phyloP scores from a whole-genome alignment of 2,888 invertebrate species.

The Lampropteryx suffumata region DNA sequence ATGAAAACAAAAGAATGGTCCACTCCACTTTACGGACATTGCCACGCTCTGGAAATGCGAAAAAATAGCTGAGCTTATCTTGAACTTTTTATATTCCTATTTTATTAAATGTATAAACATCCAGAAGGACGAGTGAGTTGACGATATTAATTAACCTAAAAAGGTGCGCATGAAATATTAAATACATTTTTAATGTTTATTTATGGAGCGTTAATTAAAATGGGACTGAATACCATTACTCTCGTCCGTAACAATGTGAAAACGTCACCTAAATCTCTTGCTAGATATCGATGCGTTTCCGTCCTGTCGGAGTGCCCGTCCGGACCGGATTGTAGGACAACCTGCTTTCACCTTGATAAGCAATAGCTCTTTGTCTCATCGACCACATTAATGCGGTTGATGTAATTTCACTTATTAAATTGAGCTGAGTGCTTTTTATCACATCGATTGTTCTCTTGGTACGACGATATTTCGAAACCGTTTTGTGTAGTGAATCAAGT shows the following conservation, averaged over 20 bases:
- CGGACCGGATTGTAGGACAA: constrained; percentile 35
- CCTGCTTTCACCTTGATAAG: constrained; percentile 74
- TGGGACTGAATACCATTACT: constrained; percentile 12
- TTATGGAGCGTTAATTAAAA: constrained; percentile 25
- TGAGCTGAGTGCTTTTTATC: constrained; percentile 63
- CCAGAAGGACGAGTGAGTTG: constrained; percentile 13
- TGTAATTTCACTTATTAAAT: constrained; percentile 69
- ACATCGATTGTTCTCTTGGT: constrained; percentile 41
- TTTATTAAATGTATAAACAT: constrained; percentile 13
- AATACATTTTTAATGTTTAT: constrained; percentile 22
- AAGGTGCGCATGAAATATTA: constrained; percentile 19
- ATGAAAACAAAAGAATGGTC: constrained; percentile 70
- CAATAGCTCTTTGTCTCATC: constrained; percentile 66
- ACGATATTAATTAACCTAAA: constrained; percentile 20
- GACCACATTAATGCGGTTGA: constrained; percentile 70
- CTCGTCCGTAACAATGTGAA: constrained; percentile 27
- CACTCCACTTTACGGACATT: constrained; percentile 49
- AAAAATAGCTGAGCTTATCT: constrained; percentile 28
- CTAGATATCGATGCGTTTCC: constrained; percentile 31
- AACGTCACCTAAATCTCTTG: constrained; percentile 31
- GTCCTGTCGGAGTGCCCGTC: constrained; percentile 31
- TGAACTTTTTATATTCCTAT: constrained; percentile 19
- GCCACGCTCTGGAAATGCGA: constrained; percentile 37
- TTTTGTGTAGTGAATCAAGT: constrained; percentile 40
- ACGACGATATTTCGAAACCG: constrained; percentile 30